A percentile compares a stretch with the other conserved stretches of the same genome.
Evolutionary conservation across 2,797 vertebrate genomes (phyloP).

Genomic region (Discoglossus pictus): DNA sequence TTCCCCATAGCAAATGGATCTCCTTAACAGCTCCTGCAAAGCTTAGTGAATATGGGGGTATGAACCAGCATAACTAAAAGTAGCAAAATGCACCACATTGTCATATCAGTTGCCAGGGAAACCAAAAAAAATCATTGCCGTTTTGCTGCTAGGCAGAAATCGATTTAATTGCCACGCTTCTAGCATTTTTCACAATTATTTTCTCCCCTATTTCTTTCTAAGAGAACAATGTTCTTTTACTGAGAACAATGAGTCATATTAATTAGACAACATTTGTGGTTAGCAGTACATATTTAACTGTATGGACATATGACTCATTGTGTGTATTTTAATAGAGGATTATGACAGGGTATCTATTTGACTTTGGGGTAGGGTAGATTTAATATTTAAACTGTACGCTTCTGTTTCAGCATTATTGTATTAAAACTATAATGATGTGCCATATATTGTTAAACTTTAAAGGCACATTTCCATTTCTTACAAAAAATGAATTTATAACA

Average conservation of each 20-base stretch:
- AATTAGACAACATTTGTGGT: slow-evolving; percentile 62
- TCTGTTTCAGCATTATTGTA: background rate
- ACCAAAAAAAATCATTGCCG: slow-evolving; percentile 51
- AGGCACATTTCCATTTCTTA: no score
- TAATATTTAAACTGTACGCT: slow-evolving; percentile 28
- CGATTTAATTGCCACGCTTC: slow-evolving; percentile 67
- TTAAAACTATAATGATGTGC: no score
- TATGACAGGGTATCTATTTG: slow-evolving; percentile 9
- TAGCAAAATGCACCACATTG: slow-evolving; percentile 16
- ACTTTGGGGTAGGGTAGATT: background rate
- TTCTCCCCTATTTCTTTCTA: slow-evolving; percentile 50
- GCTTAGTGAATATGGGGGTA: no score
- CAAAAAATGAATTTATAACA: no score
- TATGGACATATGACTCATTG: slow-evolving; percentile 47
- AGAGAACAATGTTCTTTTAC: slow-evolving; percentile 55
- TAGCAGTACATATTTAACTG: slow-evolving; percentile 52
- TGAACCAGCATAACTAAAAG: slow-evolving; percentile 7
- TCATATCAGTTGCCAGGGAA: slow-evolving; percentile 36
- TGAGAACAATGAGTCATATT: slow-evolving; percentile 59
- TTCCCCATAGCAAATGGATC: background rate
- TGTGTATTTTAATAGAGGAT: slow-evolving; percentile 22
- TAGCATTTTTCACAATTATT: slow-evolving; percentile 57
- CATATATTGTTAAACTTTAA: no score
- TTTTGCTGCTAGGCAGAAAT: slow-evolving; percentile 64
- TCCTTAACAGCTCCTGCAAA: background rate